Conservation (phyloP, 2,888 invertebrate species). For the Nephrotoma flavescens region DNA sequence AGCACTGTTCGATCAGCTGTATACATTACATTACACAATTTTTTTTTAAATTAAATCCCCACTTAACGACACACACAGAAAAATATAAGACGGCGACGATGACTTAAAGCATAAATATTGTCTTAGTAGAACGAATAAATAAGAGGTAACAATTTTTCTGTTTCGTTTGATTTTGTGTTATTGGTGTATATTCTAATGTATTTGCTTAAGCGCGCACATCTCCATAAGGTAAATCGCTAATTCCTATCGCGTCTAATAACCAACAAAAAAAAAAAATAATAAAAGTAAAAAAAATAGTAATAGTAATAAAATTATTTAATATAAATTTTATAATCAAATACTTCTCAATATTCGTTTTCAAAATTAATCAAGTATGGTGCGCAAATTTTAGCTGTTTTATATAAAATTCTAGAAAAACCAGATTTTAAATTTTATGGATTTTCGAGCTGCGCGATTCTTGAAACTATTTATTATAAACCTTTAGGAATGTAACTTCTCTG, state of each 20-base stretch:
- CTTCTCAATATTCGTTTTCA: not conserved
- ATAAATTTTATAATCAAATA: not conserved
- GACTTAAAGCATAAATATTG: not conserved
- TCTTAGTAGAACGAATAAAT: too few relatives aligned
- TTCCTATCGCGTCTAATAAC: not conserved
- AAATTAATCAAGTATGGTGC: not conserved
- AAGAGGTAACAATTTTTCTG: too few relatives aligned
- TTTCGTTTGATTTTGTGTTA: too few relatives aligned
- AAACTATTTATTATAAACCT: not conserved
- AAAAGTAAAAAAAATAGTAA: too few relatives aligned
- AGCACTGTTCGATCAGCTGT: not conserved
- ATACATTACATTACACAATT: not conserved
- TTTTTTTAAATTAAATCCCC: not conserved
- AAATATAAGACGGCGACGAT: not conserved
- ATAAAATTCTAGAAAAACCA: not conserved
- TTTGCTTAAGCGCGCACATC: not conserved
- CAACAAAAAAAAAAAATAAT: not conserved
- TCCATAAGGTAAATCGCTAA: not conserved
- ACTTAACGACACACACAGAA: not conserved
- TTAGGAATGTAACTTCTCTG: not conserved
- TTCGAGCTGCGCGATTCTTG: not conserved
- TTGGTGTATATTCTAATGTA: not conserved
- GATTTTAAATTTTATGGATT: not conserved
- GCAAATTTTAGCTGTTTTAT: not conserved
- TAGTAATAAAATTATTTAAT: too few relatives aligned